phyloP scores from a whole-genome alignment of 2,113 vertebrate species.

The Sporophila hypoxantha region DNA sequence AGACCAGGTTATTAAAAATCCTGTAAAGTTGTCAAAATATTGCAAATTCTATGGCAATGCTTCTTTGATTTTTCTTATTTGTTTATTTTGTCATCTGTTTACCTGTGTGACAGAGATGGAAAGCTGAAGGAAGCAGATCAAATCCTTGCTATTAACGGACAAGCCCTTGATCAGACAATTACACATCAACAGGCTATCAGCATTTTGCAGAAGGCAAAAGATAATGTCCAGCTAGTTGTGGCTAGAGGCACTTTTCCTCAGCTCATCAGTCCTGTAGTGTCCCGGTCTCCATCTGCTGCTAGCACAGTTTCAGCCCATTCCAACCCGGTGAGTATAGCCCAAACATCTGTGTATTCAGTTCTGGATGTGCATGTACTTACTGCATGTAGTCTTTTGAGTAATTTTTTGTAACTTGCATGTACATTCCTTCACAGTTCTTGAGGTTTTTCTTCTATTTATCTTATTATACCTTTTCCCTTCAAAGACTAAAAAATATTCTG shows the following conservation, averaged over 20 bases:
- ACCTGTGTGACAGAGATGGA: conserved; percentile 76
- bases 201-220: conserved; percentile 87
- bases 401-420: neutral
- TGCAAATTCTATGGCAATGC: neutral
- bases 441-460: neutral
- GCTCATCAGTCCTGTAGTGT: conserved; percentile 82
- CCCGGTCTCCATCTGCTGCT: conserved; percentile 88
- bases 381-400: neutral
- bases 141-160: conserved; percentile 89
- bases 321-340: conserved; percentile 74
- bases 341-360: neutral
- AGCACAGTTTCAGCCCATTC: conserved; percentile 92
- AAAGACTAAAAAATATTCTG: neutral
- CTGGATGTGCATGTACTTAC: neutral
- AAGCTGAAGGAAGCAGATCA: conserved; percentile 90
- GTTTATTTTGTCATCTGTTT: conserved; percentile 11
- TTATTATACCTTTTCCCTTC: neutral
- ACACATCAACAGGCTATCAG: conserved; percentile 91
- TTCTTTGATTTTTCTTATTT: neutral
- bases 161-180: conserved; percentile 88
- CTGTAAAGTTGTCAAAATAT: conserved; percentile 15
- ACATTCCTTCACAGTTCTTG: neutral
- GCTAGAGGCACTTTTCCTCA: conserved; percentile 84
- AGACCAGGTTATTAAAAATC: conserved; percentile 34
- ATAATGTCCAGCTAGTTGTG: conserved; percentile 83